Conservation (phyloP, 2,797 vertebrate genomes). For the Darevskia mixta region DNA sequence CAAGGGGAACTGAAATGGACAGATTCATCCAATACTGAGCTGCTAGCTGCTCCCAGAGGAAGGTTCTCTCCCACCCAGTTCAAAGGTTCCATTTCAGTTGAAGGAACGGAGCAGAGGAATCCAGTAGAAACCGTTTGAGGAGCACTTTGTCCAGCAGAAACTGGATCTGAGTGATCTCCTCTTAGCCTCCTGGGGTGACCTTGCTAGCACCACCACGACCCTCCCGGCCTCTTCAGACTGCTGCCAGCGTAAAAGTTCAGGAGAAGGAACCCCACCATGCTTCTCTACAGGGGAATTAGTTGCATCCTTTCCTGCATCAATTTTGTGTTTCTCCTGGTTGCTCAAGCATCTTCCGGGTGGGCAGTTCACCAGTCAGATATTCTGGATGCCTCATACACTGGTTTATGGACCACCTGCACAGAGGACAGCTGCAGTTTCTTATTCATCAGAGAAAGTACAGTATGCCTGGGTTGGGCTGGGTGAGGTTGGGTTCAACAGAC, state of each 20-base stretch:
- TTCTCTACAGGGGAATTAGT: not conserved
- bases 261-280: not conserved
- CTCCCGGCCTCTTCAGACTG: not conserved
- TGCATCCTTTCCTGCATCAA: not conserved
- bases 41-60: not conserved
- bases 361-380: not conserved
- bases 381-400: not conserved
- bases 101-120: not conserved
- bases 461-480: not conserved
- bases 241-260: not conserved
- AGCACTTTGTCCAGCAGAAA: not conserved
- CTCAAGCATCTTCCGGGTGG: not conserved
- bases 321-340: not conserved
- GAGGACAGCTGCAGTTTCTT: not conserved
- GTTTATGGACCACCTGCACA: not conserved
- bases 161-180: not conserved
- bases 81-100: constrained; percentile 14
- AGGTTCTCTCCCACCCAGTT: not conserved
- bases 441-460: not conserved
- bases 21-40: too few relatives aligned
- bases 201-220: too few relatives aligned
- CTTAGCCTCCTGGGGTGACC: not conserved
- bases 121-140: not conserved
- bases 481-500: not conserved
- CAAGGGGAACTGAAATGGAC: too few relatives aligned